Evolutionary conservation across 1,140 invertebrate species (phyloP).

Genomic region (Radopholus similis): DNA sequence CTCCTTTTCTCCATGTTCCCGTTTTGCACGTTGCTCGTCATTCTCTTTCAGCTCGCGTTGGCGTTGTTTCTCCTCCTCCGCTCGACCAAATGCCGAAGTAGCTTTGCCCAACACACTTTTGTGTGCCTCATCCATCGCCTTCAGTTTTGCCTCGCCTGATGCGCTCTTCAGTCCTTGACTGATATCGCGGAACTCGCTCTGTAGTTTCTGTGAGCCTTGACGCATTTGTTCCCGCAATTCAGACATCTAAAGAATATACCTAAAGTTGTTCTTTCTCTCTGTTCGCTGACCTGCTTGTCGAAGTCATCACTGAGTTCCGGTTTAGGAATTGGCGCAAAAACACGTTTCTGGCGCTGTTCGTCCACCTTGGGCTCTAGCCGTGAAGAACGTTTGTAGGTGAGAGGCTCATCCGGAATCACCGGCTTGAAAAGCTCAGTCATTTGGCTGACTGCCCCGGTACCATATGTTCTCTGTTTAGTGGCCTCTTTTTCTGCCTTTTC

Average conservation of each 20-base stretch:
- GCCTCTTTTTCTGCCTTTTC: constrained; percentile 47
- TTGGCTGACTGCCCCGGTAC: constrained; percentile 43
- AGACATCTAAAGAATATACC: constrained; percentile 32
- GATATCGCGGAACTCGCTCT: constrained; percentile 32
- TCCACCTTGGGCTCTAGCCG: constrained; percentile 31
- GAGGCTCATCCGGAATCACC: neutral
- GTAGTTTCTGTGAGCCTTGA: constrained; percentile 23
- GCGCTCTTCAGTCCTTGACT: constrained; percentile 39
- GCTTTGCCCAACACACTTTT: constrained; percentile 22
- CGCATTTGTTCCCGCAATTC: constrained; percentile 49
- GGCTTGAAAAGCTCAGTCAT: constrained; percentile 48
- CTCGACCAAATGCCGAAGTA: constrained; percentile 14
- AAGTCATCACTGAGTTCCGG: constrained; percentile 20
- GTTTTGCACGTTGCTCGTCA: constrained; percentile 3
- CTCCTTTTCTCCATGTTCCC: constrained; percentile 14
- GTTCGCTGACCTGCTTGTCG: constrained; percentile 26
- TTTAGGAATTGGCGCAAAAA: constrained; percentile 42
- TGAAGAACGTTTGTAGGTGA: constrained; percentile 53
- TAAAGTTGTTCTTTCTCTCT: neutral
- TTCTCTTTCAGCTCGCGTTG: constrained; percentile 9
- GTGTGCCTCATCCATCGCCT: constrained; percentile 27
- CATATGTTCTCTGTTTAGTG: constrained; percentile 30
- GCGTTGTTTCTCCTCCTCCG: constrained; percentile 29
- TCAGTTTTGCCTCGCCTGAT: constrained; percentile 37
- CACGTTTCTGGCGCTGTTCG: constrained; percentile 33